Percentiles rank a stretch among this genome's conserved stretches.
These are phyloP conservation scores for Philopedon plagiatum DNA, from an alignment of 2,888 invertebrate genomes.

Conservation along the genomic window DNA sequence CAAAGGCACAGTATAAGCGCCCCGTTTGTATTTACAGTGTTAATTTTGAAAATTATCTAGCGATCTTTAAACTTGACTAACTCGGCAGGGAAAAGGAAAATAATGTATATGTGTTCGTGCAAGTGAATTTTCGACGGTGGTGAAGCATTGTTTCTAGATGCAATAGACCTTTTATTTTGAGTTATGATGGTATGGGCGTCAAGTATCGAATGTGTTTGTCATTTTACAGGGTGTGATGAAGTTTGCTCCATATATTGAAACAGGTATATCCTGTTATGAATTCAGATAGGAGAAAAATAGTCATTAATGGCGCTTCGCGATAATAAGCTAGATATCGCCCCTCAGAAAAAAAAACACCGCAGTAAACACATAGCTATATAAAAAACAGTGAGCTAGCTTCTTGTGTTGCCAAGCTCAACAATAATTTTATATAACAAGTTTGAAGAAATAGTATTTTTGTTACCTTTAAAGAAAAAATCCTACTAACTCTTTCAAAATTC, in stretches of 20 bases:
- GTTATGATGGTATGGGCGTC: slow-evolving; percentile 18
- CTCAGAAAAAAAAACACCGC: no score
- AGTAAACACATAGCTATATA: no score
- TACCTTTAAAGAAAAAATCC: no score
- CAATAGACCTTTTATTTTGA: slow-evolving; percentile 47
- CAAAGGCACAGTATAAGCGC: slow-evolving; percentile 55
- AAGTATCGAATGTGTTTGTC: slow-evolving; percentile 8
- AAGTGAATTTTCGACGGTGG: slow-evolving; percentile 58
- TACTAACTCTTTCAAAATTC: no score
- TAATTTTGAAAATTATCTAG: slow-evolving; percentile 70
- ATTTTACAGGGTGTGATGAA: background rate
- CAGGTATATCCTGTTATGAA: no score
- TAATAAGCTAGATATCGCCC: no score
- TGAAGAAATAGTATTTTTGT: no score
- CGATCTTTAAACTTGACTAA: slow-evolving; percentile 71
- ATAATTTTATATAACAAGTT: no score
- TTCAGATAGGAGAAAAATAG: no score
- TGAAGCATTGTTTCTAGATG: slow-evolving; percentile 64
- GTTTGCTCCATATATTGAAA: background rate
- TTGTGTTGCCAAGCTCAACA: no score
- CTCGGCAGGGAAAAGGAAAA: slow-evolving; percentile 70
- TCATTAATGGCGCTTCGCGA: no score
- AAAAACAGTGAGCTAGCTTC: no score
- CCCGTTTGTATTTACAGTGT: slow-evolving; percentile 66
- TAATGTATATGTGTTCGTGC: slow-evolving; percentile 66